phyloP scores from a whole-genome alignment of 2,113 vertebrate genomes.

The Euleptes europaea region DNA sequence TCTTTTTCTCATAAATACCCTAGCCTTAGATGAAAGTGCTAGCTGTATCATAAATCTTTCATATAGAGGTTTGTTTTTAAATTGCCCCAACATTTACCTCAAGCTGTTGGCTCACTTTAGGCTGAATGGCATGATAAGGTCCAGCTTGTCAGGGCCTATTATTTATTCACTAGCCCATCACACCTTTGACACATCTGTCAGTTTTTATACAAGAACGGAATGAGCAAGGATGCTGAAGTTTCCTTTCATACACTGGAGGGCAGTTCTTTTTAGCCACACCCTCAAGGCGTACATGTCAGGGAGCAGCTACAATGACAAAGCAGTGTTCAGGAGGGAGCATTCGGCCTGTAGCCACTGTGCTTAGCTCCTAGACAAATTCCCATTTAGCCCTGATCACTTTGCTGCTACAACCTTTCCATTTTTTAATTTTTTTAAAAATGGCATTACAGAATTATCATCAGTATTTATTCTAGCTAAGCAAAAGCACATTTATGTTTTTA shows the following conservation, averaged over 20 bases:
- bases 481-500: neutral
- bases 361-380: constrained; percentile 58
- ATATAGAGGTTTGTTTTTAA: constrained; percentile 52
- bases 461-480: neutral
- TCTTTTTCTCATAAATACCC: constrained; percentile 57
- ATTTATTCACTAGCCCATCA: constrained; percentile 71
- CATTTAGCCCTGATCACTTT: constrained; percentile 32
- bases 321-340: constrained; percentile 50
- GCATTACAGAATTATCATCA: neutral
- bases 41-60: constrained; percentile 53
- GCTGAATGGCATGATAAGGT: constrained; percentile 75
- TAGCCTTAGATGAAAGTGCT: constrained; percentile 41
- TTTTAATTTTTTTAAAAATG: neutral
- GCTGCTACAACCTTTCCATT: constrained; percentile 16
- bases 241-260: constrained; percentile 67
- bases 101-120: constrained; percentile 70
- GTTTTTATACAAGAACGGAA: constrained; percentile 74
- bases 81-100: constrained; percentile 57
- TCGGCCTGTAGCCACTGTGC: constrained; percentile 34
- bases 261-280: constrained; percentile 68
- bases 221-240: constrained; percentile 72
- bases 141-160: constrained; percentile 79
- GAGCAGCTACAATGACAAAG: constrained; percentile 60
- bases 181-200: constrained; percentile 83
- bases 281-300: constrained; percentile 65